A percentile compares a stretch with the other conserved stretches of the same genome.
Evolutionary conservation across 2,888 invertebrate genomes (phyloP).

Genomic region (Cephonodes hylas): DNA sequence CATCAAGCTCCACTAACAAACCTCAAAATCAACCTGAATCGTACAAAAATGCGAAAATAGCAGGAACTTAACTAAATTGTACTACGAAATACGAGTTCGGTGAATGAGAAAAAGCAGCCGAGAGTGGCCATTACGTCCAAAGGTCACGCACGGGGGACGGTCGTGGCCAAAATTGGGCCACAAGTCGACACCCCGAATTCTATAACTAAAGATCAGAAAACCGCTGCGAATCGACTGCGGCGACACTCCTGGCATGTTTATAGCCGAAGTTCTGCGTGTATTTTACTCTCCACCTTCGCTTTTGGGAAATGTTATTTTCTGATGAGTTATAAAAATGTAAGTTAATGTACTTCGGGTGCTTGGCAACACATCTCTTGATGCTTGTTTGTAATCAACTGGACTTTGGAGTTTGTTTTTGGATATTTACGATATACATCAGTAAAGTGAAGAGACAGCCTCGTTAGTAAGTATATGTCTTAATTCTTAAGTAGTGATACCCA

Average conservation of each 20-base stretch:
- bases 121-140: constrained; percentile 31
- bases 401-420: too few species aligned
- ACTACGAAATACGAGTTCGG: constrained; percentile 33
- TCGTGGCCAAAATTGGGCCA: constrained; percentile 33
- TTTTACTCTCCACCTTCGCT: neutral
- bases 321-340: neutral
- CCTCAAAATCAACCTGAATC: neutral
- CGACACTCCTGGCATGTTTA: neutral
- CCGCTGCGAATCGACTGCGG: constrained; percentile 14
- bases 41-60: neutral
- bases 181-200: constrained; percentile 39
- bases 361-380: too few species aligned
- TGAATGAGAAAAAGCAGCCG: constrained; percentile 34
- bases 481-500: too few species aligned
- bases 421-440: too few species aligned
- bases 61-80: constrained; percentile 30
- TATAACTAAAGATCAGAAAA: constrained; percentile 38
- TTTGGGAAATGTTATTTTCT: neutral
- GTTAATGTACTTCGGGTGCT: neutral
- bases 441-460: too few species aligned
- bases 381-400: neutral
- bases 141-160: constrained; percentile 38
- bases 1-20: neutral
- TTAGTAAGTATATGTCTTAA: too few species aligned
- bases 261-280: neutral